Evolutionary conservation across 64 coral and sea anemone species (phyloP).

Genomic region (Pocillopora damicornis): DNA sequence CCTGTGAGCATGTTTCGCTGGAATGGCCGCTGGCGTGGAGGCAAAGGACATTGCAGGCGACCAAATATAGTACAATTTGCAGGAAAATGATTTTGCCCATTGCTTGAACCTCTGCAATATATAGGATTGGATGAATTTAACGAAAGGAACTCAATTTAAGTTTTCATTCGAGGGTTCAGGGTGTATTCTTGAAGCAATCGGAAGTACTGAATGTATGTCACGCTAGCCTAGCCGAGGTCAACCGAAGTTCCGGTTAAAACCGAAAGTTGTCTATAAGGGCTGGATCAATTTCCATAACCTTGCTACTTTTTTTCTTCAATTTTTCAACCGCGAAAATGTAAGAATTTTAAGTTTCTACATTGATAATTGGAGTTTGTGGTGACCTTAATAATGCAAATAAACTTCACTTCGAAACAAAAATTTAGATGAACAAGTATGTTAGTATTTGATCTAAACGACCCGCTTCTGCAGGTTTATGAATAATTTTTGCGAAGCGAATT

Average conservation of each 20-base stretch:
- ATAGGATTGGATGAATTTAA: background rate
- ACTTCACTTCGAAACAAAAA: background rate
- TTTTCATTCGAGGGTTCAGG: background rate
- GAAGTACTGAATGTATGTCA: background rate
- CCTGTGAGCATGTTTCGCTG: slow-evolving; percentile 1
- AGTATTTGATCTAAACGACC: no score
- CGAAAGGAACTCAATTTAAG: background rate
- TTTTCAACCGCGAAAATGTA: background rate
- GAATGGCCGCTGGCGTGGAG: slow-evolving; percentile 11
- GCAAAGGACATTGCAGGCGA: slow-evolving; percentile 1
- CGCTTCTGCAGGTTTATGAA: no score
- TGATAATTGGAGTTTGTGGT: background rate
- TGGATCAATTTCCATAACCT: background rate
- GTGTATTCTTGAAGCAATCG: background rate
- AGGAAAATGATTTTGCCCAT: background rate
- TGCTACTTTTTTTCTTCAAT: background rate
- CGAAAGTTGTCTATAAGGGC: background rate
- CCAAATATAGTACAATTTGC: background rate
- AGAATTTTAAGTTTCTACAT: background rate
- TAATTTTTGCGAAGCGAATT: no score
- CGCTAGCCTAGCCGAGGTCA: background rate
- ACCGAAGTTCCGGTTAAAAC: slow-evolving; percentile 6
- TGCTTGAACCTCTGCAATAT: slow-evolving; percentile 13
- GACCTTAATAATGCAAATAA: background rate
- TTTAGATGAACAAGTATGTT: background rate